Conservation (phyloP, 2,888 invertebrate genomes). For the Drosophila leonis region DNA sequence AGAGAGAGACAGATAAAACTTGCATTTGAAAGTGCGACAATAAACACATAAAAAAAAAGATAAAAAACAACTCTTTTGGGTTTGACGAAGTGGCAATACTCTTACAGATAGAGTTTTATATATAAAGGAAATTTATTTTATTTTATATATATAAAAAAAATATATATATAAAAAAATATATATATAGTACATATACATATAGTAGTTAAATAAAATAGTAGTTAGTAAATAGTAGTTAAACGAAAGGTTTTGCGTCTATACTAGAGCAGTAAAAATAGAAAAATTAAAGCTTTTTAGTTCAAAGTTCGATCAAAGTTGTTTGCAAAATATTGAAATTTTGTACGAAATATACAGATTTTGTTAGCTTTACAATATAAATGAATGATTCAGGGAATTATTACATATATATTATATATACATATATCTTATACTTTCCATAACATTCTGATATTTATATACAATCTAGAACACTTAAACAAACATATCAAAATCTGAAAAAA, state of each 20-base stretch:
- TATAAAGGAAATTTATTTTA: not conserved
- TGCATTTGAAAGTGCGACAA: constrained; percentile 55
- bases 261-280: too few species aligned
- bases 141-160: not conserved
- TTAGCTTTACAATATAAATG: too few species aligned
- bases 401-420: not conserved
- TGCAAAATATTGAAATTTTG: not conserved
- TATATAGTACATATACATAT: too few species aligned
- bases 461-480: too few species aligned
- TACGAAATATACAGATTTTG: not conserved
- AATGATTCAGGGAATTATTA: not conserved
- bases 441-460: not conserved
- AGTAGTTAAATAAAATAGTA: too few species aligned
- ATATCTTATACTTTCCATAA: not conserved
- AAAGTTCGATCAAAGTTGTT: not conserved
- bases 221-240: too few species aligned
- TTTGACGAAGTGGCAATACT: not conserved
- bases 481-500: too few species aligned
- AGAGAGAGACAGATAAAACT: constrained; percentile 15
- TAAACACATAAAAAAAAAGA: constrained; percentile 25
- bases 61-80: too few species aligned
- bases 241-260: too few species aligned
- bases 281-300: too few species aligned
- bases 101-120: not conserved
- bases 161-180: too few species aligned